Evolutionary conservation across 2,888 invertebrate species (phyloP).

Genomic region (Nasonovia ribisnigri): DNA sequence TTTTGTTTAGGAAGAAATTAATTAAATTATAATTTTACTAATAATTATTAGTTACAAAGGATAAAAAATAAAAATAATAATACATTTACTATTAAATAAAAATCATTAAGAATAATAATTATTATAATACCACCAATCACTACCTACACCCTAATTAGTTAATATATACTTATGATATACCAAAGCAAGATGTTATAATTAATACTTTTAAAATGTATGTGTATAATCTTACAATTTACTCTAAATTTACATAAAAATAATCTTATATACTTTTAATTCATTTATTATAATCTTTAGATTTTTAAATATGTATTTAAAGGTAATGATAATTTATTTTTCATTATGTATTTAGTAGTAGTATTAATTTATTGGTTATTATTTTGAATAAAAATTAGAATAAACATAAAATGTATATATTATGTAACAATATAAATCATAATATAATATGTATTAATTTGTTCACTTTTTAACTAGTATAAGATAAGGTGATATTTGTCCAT

Average conservation of each 20-base stretch:
- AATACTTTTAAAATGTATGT: conserved; percentile 58
- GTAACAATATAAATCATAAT: conserved; percentile 59
- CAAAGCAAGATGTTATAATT: conserved; percentile 64
- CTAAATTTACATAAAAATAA: conserved; percentile 65
- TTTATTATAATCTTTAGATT: conserved; percentile 52
- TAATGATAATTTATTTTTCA: conserved; percentile 61
- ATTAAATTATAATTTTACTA: conserved; percentile 42
- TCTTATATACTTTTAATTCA: conserved; percentile 64
- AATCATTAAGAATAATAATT: conserved; percentile 29
- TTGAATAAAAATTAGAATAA: conserved; percentile 54
- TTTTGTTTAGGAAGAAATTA: conserved; percentile 43
- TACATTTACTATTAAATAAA: conserved; percentile 54
- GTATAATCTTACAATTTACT: conserved; percentile 62
- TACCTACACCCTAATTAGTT: conserved; percentile 64
- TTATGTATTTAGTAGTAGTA: conserved; percentile 47
- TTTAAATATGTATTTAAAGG: conserved; percentile 59
- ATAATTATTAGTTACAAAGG: conserved; percentile 16
- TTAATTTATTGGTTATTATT: conserved; percentile 55
- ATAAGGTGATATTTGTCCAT: conserved; percentile 12
- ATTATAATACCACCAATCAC: conserved; percentile 40
- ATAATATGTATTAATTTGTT: conserved; percentile 27
- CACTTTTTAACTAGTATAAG: conserved; percentile 16
- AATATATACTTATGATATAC: conserved; percentile 60
- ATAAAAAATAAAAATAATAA: conserved; percentile 40
- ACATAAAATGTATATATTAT: conserved; percentile 51